phyloP scores from a whole-genome alignment of 2,888 invertebrate genomes.

The Drosophila barbarae region DNA sequence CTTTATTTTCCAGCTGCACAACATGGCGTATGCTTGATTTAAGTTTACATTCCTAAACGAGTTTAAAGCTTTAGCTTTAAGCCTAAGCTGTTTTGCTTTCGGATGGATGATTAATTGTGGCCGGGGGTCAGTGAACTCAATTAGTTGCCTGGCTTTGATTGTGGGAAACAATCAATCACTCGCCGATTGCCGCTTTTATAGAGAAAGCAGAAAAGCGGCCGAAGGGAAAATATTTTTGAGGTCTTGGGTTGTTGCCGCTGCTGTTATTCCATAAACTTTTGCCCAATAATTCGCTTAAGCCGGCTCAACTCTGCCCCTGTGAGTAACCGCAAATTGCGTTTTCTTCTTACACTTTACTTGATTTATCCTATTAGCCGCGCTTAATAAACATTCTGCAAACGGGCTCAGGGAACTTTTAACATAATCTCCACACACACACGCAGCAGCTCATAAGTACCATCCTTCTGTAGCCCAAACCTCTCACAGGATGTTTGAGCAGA shows the following conservation, averaged over 20 bases:
- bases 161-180: constrained; percentile 22
- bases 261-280: constrained; percentile 9
- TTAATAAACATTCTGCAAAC: constrained; percentile 26
- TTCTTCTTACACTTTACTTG: constrained; percentile 7
- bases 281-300: constrained; percentile 17
- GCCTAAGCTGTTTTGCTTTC: neutral
- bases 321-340: constrained; percentile 8
- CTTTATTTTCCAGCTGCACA: neutral
- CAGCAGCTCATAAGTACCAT: constrained; percentile 37
- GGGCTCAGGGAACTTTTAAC: constrained; percentile 5
- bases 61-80: constrained; percentile 1
- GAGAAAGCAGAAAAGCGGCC: constrained; percentile 1
- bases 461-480: neutral
- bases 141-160: constrained; percentile 29
- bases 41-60: neutral
- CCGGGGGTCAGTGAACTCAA: constrained; percentile 28
- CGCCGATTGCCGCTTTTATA: neutral
- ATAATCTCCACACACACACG: constrained; percentile 23
- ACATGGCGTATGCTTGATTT: constrained; percentile 2
- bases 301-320: constrained; percentile 7
- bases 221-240: constrained; percentile 1
- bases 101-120: constrained; percentile 17
- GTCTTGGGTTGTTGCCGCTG: neutral
- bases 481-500: constrained; percentile 22
- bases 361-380: constrained; percentile 32